Evolutionary conservation across 2,797 vertebrate species (phyloP), one percentile per base, ranked within the genome.

Genomic region (Mus minutoides): DNA sequence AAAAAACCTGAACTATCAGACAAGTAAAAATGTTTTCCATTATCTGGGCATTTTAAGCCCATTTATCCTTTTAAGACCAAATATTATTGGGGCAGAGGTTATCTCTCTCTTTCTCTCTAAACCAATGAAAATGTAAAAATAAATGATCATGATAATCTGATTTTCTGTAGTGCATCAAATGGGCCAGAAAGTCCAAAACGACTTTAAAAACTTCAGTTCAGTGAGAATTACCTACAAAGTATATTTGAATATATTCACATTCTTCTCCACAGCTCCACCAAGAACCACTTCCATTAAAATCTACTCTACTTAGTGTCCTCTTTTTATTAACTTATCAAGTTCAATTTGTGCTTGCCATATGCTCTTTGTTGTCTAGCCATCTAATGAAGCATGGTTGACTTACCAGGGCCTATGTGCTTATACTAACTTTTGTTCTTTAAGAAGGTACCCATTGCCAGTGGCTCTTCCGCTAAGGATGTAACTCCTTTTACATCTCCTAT

Each of bases 21-120:
- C 69, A 95, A 82, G 5, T 90, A 85, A 92, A 93, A 87, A 77
- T 31, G 29, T 80, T 94, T 85, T 54, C 43, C 10, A 84, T 76
- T 93, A 80, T 56, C 71, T 78, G 12, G 3, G 40, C 24, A 26
- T 49, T 93, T 88, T 89, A 88, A 78, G 34, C 64, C 22, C 22
- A 82, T 84, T 97, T 91, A 24, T 11, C 17, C 46, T 58, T 94
- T 95, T 84, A 89, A 95, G 58, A 69, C 1, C 31, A 64, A 37
- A 60, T 49, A 37, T 52, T 85, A 16, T 71, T 24, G 62, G 67
- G 34, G 43, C 26, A 94, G 64, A 95, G 37, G 37, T 46, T 88
- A 52, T 83, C 5, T 77, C 3, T 83, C 5, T 73, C 3, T 46
- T 8, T 62, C 60, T 67, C 14, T 67, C 26, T 94, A 89, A 92